phyloP scores from a whole-genome alignment of 2,888 invertebrate species.

The Standfussiana lucernea region DNA sequence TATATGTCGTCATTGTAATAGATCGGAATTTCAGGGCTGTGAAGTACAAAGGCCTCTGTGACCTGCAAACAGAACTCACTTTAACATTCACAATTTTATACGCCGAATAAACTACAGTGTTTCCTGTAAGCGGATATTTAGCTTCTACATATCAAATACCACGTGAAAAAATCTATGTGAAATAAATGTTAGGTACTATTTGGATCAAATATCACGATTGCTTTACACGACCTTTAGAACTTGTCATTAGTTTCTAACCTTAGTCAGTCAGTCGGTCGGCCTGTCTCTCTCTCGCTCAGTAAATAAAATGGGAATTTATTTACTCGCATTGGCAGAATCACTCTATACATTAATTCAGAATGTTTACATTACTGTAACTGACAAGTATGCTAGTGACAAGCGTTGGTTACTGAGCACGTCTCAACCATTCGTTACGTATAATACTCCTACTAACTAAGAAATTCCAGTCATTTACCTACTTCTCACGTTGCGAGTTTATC shows the following conservation, averaged over 20 bases:
- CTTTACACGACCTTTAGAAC: background rate
- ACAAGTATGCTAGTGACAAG: background rate
- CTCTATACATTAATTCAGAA: background rate
- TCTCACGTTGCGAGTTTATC: background rate
- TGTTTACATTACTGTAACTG: background rate
- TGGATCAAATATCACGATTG: background rate
- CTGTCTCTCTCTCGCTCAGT: background rate
- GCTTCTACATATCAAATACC: constrained; percentile 27
- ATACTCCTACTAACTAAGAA: background rate
- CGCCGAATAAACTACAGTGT: constrained; percentile 24
- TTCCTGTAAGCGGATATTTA: constrained; percentile 21
- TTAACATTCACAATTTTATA: constrained; percentile 45
- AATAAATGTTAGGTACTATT: background rate
- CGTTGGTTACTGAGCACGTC: background rate
- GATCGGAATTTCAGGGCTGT: constrained; percentile 83
- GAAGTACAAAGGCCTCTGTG: constrained; percentile 84
- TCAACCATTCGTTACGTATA: background rate
- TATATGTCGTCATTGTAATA: constrained; percentile 83
- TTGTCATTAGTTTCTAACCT: background rate
- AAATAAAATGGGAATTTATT: constrained; percentile 14
- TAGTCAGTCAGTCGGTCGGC: background rate
- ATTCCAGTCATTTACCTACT: constrained; percentile 10
- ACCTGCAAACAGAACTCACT: constrained; percentile 74
- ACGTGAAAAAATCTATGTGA: background rate
- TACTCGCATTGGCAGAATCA: background rate